These are phyloP conservation scores for Scaptodrosophila latifasciaeformis DNA, from an alignment of 2,888 invertebrate genomes.

Conservation along the genomic window DNA sequence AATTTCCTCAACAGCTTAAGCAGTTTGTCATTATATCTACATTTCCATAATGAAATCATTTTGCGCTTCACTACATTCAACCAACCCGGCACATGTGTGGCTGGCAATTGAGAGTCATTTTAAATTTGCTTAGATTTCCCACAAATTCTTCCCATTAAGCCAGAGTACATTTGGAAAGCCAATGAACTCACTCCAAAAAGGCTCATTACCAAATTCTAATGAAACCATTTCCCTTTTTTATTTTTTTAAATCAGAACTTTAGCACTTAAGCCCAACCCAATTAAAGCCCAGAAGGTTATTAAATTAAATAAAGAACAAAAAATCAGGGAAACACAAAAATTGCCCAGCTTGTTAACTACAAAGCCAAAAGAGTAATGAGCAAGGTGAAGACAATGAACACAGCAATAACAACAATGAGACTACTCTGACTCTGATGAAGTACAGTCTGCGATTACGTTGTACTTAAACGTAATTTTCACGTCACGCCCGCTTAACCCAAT, in stretches of 20 bases:
- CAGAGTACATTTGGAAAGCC: not conserved
- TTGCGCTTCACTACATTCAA: not conserved
- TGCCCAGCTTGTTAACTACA: not conserved
- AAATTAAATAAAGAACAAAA: no score
- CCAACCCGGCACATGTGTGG: not conserved
- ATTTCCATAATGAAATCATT: not conserved
- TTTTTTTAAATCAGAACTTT: no score
- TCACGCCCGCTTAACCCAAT: conserved; percentile 41
- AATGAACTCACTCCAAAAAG: not conserved
- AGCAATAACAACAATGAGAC: not conserved
- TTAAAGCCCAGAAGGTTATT: no score
- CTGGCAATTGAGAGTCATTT: no score
- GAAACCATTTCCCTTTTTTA: not conserved
- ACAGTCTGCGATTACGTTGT: conserved; percentile 34
- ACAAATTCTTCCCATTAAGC: not conserved
- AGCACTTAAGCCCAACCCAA: no score
- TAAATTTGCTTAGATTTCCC: not conserved
- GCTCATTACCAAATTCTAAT: conserved; percentile 2
- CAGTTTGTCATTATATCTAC: not conserved
- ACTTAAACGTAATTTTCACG: conserved; percentile 20
- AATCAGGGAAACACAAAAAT: not conserved
- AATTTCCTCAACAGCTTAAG: conserved; percentile 23
- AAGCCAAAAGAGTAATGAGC: not conserved
- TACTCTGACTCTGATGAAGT: not conserved
- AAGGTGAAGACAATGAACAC: no score